Conservation (phyloP, 1,140 invertebrate genomes). For the Drosophila novamexicana region DNA sequence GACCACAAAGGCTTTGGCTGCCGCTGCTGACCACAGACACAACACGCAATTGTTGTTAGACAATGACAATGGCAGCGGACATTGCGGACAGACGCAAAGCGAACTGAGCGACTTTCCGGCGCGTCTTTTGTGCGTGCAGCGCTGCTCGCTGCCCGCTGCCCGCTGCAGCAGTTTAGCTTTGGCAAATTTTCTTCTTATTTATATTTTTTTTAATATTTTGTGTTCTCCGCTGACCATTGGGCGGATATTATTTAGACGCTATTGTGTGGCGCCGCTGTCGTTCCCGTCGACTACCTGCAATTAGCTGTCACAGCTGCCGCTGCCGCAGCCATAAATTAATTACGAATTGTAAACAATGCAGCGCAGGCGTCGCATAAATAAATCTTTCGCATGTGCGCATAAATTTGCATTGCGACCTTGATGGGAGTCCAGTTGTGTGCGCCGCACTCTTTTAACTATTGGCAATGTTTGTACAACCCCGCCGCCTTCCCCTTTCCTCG, state of each 20-base stretch:
- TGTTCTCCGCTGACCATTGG: constrained; percentile 67
- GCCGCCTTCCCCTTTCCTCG: not conserved
- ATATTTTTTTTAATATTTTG: not conserved
- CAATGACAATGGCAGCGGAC: constrained; percentile 39
- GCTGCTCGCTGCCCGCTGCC: not conserved
- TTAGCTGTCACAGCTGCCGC: constrained; percentile 71
- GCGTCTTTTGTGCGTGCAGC: constrained; percentile 71
- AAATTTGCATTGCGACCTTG: constrained; percentile 77
- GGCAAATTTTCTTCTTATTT: constrained; percentile 9
- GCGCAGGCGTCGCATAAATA: constrained; percentile 67
- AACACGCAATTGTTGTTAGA: constrained; percentile 53
- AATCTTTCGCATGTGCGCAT: constrained; percentile 72
- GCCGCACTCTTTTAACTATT: not conserved
- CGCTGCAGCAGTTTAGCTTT: constrained; percentile 37
- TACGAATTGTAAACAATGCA: constrained; percentile 72
- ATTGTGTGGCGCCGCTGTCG: constrained; percentile 71
- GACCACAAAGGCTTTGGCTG: constrained; percentile 47
- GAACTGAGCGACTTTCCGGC: constrained; percentile 68
- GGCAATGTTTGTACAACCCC: not conserved
- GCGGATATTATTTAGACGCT: constrained; percentile 81
- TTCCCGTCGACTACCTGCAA: constrained; percentile 58
- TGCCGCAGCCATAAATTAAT: constrained; percentile 68
- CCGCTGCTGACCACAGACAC: constrained; percentile 39
- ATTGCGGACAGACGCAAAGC: constrained; percentile 29
- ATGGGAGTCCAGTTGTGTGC: constrained; percentile 28